These are phyloP conservation scores for Diplodus sargus DNA, from an alignment of 2,797 vertebrate genomes.

Conservation along the genomic window DNA sequence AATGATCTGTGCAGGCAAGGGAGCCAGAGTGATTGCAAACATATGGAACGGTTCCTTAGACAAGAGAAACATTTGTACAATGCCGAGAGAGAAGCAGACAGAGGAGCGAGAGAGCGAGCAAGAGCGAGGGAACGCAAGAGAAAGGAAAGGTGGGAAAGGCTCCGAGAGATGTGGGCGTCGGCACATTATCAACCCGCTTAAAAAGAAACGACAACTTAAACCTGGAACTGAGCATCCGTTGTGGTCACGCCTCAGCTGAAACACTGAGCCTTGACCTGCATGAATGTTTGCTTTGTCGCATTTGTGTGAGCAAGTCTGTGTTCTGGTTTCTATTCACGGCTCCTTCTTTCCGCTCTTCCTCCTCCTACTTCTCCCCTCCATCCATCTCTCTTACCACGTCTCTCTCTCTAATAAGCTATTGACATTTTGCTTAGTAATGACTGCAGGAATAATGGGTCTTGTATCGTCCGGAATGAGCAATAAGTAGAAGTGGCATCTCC, in stretches of 20 bases:
- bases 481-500: slow-evolving; percentile 74
- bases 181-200: slow-evolving; percentile 63
- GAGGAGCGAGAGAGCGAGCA: slow-evolving; percentile 35
- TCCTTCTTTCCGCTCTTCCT: slow-evolving; percentile 12
- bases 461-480: slow-evolving; percentile 63
- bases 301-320: slow-evolving; percentile 9
- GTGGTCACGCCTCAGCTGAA: slow-evolving; percentile 31
- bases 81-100: slow-evolving; percentile 61
- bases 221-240: slow-evolving; percentile 37
- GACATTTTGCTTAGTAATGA: slow-evolving; percentile 81
- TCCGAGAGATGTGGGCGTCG: slow-evolving; percentile 33
- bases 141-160: slow-evolving; percentile 18
- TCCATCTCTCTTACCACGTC: slow-evolving; percentile 54
- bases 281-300: slow-evolving; percentile 8
- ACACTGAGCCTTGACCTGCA: slow-evolving; percentile 24
- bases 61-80: slow-evolving; percentile 82
- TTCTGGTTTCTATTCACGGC: background rate
- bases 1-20: slow-evolving; percentile 82
- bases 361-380: slow-evolving; percentile 28
- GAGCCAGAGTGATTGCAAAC: slow-evolving; percentile 80
- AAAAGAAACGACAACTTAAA: slow-evolving; percentile 53
- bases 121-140: slow-evolving; percentile 15
- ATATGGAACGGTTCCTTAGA: slow-evolving; percentile 82
- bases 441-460: slow-evolving; percentile 72
- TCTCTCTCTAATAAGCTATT: slow-evolving; percentile 74